phyloP scores from a whole-genome alignment of 1,140 invertebrate species.

The Globodera ellingtonae region DNA sequence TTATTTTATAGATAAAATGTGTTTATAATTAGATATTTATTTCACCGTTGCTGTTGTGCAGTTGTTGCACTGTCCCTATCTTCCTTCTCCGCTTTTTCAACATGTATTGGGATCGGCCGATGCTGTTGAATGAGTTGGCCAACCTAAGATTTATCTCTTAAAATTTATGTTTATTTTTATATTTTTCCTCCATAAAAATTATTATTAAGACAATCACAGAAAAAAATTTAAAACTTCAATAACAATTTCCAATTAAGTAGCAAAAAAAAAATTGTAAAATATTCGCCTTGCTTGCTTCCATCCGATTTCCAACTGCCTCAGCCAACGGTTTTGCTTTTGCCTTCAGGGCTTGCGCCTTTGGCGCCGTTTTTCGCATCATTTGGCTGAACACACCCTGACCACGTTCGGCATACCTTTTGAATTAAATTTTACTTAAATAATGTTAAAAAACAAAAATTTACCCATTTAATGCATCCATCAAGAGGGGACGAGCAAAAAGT shows the following conservation, averaged over 20 bases:
- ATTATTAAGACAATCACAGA: too few relatives aligned
- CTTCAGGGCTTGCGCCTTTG: conserved; percentile 62
- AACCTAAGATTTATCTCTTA: background rate
- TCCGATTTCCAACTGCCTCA: conserved; percentile 60
- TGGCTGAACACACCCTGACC: conserved; percentile 60
- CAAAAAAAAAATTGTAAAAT: background rate
- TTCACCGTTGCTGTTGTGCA: conserved; percentile 38
- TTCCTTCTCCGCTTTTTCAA: conserved; percentile 7
- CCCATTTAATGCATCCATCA: conserved; percentile 63
- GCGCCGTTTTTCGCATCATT: conserved; percentile 57
- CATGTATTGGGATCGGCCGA: background rate
- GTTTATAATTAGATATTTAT: background rate
- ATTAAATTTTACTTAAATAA: background rate
- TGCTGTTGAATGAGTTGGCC: conserved; percentile 14
- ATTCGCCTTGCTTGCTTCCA: conserved; percentile 42
- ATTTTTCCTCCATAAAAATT: too few relatives aligned
- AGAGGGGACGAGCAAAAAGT: conserved; percentile 49
- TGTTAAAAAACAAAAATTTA: conserved; percentile 21
- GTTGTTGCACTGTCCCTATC: conserved; percentile 15
- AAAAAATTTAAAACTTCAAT: too few relatives aligned
- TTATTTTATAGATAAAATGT: conserved; percentile 19
- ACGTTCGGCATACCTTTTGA: conserved; percentile 55
- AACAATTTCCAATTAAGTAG: background rate
- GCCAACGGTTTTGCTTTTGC: conserved; percentile 63
- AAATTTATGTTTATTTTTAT: too few relatives aligned